Base-by-base conservation (phyloP, 2,797 vertebrate genomes). In the Crax fasciolata region DNA sequence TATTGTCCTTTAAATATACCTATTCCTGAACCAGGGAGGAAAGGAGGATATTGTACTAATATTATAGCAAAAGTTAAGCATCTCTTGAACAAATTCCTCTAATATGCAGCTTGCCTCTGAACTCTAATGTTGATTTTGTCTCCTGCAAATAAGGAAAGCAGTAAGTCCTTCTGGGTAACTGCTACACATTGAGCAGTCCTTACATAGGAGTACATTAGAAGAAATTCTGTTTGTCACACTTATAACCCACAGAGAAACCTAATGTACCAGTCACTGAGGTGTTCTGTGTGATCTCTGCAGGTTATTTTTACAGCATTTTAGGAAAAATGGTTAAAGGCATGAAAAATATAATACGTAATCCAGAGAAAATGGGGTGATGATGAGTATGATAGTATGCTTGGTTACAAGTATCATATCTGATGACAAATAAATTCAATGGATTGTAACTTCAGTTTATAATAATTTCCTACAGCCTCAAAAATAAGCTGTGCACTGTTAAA, bases 291-390 rank as follows among this genome's bases (percentile, higher is more conserved):
- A 58, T 59, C 58, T 57, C 62, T 76, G 30, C 48, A 85, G 62
- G 48, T 85, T 91, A 44, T 32, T 89, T 89, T 96, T 90, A 57
- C 12, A 55, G 58, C 23, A 41, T 35, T 81, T 92, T 62, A 76
- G 62, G 46, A 18, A 84, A 54, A 57, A 55, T 62, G 39, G 70
- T 54, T 93, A 87, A 81, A 91, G 28, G 41, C 24, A 87, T 74
- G 72, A 94, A 96, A 97, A 90, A 79, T 79, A 49, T 44, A 59
- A 90, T 25, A 21, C 65, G 13, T 19, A 87, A 87, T 80, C 38
- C 52, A 68, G 70, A 96, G 66, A 44, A 35, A 91, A 73, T 21
- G 41, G 65, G 67, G 39, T 65, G 55, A 82, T 87, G 68, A 90
- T 70, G 48, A 93, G 6, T 35, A 77, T 1, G 21, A 43, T n/a